phyloP scores from a whole-genome alignment of 2,888 invertebrate species.

The Synergus laeviventris region DNA sequence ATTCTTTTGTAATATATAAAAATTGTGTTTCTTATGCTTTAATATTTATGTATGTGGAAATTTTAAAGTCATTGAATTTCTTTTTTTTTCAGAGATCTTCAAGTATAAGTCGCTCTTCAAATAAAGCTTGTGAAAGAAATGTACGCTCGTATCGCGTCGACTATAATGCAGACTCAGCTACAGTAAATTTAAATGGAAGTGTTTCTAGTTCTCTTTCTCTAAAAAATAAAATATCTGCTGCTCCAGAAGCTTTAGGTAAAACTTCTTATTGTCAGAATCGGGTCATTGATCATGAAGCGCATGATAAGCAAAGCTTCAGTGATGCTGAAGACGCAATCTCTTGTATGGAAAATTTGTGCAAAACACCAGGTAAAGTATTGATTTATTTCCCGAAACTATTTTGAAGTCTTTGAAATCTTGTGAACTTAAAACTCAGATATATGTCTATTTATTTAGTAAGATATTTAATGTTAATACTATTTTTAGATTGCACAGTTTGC shows the following conservation, averaged over 20 bases:
- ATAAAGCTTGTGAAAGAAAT: conserved; percentile 65
- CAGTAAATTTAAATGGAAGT: conserved; percentile 70
- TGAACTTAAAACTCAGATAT: neutral
- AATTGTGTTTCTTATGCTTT: neutral
- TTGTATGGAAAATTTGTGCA: conserved; percentile 69
- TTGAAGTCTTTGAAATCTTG: neutral
- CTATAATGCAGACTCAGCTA: conserved; percentile 63
- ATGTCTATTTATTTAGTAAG: no score
- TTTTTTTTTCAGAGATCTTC: conserved; percentile 53
- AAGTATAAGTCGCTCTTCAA: conserved; percentile 61
- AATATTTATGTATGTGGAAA: neutral
- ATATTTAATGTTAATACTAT: conserved; percentile 10
- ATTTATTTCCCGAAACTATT: neutral
- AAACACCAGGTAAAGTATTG: conserved; percentile 64
- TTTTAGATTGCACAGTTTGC: conserved; percentile 65
- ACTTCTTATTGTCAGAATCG: conserved; percentile 60
- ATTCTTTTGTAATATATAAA: neutral
- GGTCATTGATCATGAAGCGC: conserved; percentile 67
- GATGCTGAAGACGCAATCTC: conserved; percentile 74
- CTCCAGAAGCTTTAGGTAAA: conserved; percentile 64
- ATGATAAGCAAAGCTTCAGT: conserved; percentile 69
- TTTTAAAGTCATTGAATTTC: conserved; percentile 39
- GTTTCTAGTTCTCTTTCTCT: conserved; percentile 66
- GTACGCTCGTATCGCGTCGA: conserved; percentile 63
- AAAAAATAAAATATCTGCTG: conserved; percentile 65